Percentiles rank a stretch among this genome's conserved stretches.
These are phyloP conservation scores for Rhingia campestris DNA, from an alignment of 2,888 invertebrate species.

Conservation along the genomic window DNA sequence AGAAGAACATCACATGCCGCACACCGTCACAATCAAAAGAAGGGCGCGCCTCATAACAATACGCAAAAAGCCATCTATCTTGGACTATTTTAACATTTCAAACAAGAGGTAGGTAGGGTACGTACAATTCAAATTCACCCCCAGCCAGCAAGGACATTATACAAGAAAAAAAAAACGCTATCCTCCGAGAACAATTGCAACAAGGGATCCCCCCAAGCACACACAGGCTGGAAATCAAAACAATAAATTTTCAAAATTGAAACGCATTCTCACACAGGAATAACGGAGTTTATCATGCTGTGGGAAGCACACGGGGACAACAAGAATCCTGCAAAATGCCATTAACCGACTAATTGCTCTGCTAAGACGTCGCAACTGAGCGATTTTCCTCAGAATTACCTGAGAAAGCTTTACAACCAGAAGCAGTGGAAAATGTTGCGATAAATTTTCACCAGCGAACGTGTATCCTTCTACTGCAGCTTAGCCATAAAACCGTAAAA, in stretches of 20 bases:
- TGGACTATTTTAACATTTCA: constrained; percentile 62
- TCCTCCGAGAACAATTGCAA: constrained; percentile 32
- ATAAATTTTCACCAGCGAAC: constrained; percentile 64
- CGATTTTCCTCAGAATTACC: constrained; percentile 46
- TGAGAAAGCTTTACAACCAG: constrained; percentile 33
- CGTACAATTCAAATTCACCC: constrained; percentile 69
- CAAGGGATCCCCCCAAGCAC: constrained; percentile 20
- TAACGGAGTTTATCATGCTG: constrained; percentile 61
- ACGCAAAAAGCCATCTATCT: constrained; percentile 59
- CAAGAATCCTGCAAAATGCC: constrained; percentile 60
- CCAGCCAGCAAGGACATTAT: constrained; percentile 43
- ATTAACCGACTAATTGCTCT: constrained; percentile 71
- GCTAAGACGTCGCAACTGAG: constrained; percentile 50
- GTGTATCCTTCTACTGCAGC: constrained; percentile 57
- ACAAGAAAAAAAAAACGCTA: constrained; percentile 28
- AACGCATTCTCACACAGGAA: constrained; percentile 56
- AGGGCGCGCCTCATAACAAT: constrained; percentile 12
- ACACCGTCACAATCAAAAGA: constrained; percentile 45
- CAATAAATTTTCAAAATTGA: constrained; percentile 73
- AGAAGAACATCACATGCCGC: constrained; percentile 38
- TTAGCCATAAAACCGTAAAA: constrained; percentile 56
- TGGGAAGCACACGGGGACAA: background rate
- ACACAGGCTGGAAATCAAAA: constrained; percentile 68
- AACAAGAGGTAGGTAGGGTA: constrained; percentile 3
- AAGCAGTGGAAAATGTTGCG: constrained; percentile 6